Conservation (phyloP, 2,888 invertebrate species). For the Dicyrtoma fusca region DNA sequence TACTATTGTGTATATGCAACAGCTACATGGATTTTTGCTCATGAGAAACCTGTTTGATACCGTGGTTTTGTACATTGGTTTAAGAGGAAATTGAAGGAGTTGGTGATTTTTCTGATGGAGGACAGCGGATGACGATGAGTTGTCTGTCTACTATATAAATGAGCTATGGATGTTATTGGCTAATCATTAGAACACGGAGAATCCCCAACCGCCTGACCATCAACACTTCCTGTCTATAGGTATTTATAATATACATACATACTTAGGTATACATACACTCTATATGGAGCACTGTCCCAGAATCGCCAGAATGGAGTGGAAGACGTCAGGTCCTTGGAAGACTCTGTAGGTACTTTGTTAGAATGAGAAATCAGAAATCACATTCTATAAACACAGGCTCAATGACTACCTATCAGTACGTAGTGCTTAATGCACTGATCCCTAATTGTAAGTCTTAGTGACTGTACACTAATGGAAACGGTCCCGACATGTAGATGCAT, state of each 20-base stretch:
- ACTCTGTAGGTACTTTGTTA: neutral
- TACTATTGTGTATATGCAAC: no score
- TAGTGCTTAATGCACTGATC: neutral
- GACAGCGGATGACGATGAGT: conserved; percentile 29
- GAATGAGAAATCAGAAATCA: no score
- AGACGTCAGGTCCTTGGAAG: neutral
- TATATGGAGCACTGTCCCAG: no score
- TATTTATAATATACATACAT: neutral
- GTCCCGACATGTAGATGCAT: no score
- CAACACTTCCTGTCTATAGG: conserved; percentile 35
- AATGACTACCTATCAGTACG: neutral
- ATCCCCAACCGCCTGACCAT: conserved; percentile 37
- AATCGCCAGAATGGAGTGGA: neutral
- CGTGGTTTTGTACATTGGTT: no score
- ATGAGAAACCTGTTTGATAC: no score
- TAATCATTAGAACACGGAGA: conserved; percentile 32
- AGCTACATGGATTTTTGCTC: no score
- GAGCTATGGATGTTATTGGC: conserved; percentile 21
- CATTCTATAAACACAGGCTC: no score
- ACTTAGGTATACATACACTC: neutral
- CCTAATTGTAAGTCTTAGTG: no score
- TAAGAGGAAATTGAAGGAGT: conserved; percentile 12
- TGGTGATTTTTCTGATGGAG: conserved; percentile 22
- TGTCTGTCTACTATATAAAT: conserved; percentile 9
- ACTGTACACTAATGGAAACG: no score